Percentiles rank a stretch among this genome's conserved stretches.
Evolutionary conservation across 1,140 invertebrate genomes (phyloP).

Genomic region (Bombus huntii): DNA sequence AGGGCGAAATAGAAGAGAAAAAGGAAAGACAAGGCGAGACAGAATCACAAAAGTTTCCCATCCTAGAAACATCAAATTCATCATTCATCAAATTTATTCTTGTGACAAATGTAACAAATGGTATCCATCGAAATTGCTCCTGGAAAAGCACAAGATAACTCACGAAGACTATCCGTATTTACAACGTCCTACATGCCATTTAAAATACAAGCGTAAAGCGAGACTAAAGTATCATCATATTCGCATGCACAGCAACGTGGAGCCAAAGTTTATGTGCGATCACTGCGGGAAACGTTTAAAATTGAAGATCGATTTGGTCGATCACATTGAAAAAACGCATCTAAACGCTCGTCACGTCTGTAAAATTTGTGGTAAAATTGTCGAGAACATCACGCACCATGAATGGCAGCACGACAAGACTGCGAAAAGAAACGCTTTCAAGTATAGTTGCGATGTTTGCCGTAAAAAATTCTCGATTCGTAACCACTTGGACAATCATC

Average conservation of each 20-base stretch:
- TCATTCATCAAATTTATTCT: constrained; percentile 64
- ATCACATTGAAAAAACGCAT: constrained; percentile 71
- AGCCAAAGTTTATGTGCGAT: constrained; percentile 33
- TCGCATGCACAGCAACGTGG: constrained; percentile 71
- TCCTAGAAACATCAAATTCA: neutral
- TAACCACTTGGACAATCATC: constrained; percentile 77
- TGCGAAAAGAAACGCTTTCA: constrained; percentile 22
- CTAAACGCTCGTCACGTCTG: constrained; percentile 74
- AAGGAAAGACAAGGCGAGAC: neutral
- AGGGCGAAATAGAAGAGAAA: neutral
- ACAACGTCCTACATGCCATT: constrained; percentile 74
- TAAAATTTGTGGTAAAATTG: constrained; percentile 58
- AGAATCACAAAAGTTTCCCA: neutral
- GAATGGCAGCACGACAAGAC: constrained; percentile 67
- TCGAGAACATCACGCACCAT: constrained; percentile 66
- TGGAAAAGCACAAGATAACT: constrained; percentile 59
- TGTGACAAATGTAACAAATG: constrained; percentile 77
- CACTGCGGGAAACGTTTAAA: constrained; percentile 77
- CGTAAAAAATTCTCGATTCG: constrained; percentile 80
- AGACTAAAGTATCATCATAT: constrained; percentile 81
- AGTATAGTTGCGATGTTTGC: constrained; percentile 80
- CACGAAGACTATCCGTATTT: constrained; percentile 60
- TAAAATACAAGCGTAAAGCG: constrained; percentile 80
- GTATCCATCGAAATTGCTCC: constrained; percentile 36
- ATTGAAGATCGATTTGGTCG: constrained; percentile 74